A percentile compares a stretch with the other conserved stretches of the same genome.
phyloP scores from a whole-genome alignment of 1,140 invertebrate genomes.

The Brachionus sp. region DNA sequence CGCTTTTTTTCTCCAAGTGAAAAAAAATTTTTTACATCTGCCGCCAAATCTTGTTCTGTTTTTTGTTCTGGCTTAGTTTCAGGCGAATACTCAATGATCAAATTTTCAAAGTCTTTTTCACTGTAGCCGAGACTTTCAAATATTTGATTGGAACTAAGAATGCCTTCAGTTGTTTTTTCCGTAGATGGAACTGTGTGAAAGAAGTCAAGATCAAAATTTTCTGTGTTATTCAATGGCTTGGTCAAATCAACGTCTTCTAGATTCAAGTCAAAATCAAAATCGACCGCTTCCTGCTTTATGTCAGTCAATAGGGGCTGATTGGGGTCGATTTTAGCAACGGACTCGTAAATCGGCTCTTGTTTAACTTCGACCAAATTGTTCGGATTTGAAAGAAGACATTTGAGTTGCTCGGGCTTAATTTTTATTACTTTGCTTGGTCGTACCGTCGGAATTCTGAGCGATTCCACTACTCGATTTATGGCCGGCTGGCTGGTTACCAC shows the following conservation, averaged over 20 bases:
- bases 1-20: background rate
- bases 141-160: background rate
- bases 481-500: slow-evolving; percentile 18
- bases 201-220: background rate
- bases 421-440: slow-evolving; percentile 17
- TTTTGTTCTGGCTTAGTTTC: background rate
- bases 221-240: background rate
- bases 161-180: background rate
- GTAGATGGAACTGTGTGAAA: background rate
- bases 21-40: background rate
- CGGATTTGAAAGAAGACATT: background rate
- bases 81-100: background rate
- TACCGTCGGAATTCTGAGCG: slow-evolving; percentile 8
- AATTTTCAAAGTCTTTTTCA: slow-evolving; percentile 36
- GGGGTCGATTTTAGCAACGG: background rate
- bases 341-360: slow-evolving; percentile 1
- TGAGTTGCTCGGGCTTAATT: background rate
- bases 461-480: background rate
- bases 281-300: background rate
- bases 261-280: slow-evolving; percentile 33
- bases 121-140: slow-evolving; percentile 32
- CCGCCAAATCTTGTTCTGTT: background rate
- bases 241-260: slow-evolving; percentile 23
- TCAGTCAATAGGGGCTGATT: background rate
- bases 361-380: background rate